Conservation (phyloP, 2,797 vertebrate genomes). For the Sardinella longiceps region DNA sequence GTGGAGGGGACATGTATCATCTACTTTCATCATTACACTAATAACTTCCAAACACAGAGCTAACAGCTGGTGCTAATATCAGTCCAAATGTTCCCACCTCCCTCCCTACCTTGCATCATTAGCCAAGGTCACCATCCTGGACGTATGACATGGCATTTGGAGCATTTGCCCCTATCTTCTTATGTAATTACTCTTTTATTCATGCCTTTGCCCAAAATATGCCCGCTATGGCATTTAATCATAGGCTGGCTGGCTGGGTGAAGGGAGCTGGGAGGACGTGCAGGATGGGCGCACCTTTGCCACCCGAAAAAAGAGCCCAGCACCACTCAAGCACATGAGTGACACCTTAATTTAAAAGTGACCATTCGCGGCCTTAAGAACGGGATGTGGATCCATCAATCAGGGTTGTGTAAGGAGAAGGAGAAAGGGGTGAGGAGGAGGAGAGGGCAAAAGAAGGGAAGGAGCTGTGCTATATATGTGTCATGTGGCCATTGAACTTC, state of each 20-base stretch:
- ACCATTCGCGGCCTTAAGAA: constrained; percentile 6
- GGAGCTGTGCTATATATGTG: neutral
- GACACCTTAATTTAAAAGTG: constrained; percentile 30
- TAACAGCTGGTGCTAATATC: constrained; percentile 68
- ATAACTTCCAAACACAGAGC: constrained; percentile 60
- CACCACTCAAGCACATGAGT: constrained; percentile 26
- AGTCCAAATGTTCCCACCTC: constrained; percentile 47
- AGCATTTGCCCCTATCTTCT: constrained; percentile 22
- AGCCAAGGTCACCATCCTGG: constrained; percentile 49
- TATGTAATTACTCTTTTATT: constrained; percentile 46
- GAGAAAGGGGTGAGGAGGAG: neutral
- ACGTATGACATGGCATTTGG: constrained; percentile 23
- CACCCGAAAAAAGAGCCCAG: neutral
- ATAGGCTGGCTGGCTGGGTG: neutral
- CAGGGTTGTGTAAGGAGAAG: neutral
- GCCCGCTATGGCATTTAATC: constrained; percentile 27
- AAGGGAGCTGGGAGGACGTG: neutral
- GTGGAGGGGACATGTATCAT: constrained; percentile 48
- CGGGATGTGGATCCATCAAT: constrained; percentile 3
- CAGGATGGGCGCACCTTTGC: neutral
- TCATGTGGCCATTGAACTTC: neutral
- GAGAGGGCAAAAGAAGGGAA: neutral
- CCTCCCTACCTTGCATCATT: constrained; percentile 21
- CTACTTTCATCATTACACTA: constrained; percentile 59
- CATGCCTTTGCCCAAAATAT: constrained; percentile 39